phyloP scores from a whole-genome alignment of 2,113 vertebrate species.

The Cebus imitator region DNA sequence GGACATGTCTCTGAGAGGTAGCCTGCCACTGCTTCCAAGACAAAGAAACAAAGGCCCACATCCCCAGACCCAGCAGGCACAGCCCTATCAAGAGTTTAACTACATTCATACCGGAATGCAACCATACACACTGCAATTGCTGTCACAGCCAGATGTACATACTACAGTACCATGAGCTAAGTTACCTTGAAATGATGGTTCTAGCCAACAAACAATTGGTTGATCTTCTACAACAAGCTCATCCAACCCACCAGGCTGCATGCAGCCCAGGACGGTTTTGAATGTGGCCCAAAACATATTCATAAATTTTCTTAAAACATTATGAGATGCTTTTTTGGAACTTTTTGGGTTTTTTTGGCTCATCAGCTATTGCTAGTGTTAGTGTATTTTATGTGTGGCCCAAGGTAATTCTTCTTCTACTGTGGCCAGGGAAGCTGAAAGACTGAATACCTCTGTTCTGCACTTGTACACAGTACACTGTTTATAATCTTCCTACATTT shows the following conservation, averaged over 20 bases:
- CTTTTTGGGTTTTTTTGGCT: too few species aligned
- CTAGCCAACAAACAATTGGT: accelerated
- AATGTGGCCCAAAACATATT: too few species aligned
- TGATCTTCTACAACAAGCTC: not conserved
- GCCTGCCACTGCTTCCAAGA: not conserved
- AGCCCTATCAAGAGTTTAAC: not conserved
- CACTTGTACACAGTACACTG: not conserved
- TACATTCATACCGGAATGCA: not conserved
- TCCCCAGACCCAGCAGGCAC: accelerated
- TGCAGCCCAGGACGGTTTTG: too few species aligned
- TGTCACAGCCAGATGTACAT: not conserved
- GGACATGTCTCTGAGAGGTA: not conserved
- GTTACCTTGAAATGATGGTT: not conserved
- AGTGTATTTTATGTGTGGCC: too few species aligned
- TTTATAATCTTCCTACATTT: not conserved
- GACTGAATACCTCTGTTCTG: too few species aligned
- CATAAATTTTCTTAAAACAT: too few species aligned
- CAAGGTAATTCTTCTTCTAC: too few species aligned
- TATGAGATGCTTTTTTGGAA: too few species aligned
- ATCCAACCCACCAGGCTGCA: too few species aligned
- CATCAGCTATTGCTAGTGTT: too few species aligned
- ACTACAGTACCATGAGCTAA: not conserved
- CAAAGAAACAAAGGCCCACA: not conserved
- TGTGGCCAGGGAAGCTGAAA: too few species aligned
- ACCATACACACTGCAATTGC: not conserved